Percentiles rank a stretch among this genome's conserved stretches.
phyloP scores from a whole-genome alignment of 2,797 vertebrate species.

The Ispidina lecontei region DNA sequence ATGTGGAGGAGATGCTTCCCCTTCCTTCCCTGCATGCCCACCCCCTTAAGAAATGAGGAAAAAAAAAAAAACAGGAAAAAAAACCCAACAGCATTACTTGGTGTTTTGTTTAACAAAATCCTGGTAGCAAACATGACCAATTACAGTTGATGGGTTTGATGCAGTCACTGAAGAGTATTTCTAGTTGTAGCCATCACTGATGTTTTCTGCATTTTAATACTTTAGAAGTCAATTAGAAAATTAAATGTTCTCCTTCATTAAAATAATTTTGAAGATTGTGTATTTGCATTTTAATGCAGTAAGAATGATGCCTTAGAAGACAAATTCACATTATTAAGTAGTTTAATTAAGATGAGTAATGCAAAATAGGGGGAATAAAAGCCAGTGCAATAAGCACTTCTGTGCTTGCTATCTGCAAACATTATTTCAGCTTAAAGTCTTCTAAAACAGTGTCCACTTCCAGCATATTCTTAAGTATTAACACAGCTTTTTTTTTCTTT shows the following conservation, averaged over 20 bases:
- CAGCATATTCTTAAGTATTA: neutral
- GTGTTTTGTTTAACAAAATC: neutral
- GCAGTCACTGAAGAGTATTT: neutral
- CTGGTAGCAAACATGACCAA: neutral
- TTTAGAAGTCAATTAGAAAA: constrained; percentile 53
- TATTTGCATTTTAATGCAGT: constrained; percentile 53
- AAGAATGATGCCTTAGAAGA: constrained; percentile 27
- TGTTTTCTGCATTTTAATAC: constrained; percentile 28
- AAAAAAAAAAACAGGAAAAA: rapidly evolving
- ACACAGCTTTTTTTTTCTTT: neutral
- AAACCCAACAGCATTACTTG: rapidly evolving
- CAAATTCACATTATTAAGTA: constrained; percentile 23
- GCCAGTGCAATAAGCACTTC: neutral
- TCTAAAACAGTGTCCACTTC: neutral
- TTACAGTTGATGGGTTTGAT: neutral
- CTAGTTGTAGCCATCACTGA: neutral
- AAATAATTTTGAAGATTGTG: constrained; percentile 17
- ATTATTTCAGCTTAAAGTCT: constrained; percentile 22
- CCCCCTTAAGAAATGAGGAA: neutral
- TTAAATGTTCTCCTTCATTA: constrained; percentile 40
- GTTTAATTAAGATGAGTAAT: constrained; percentile 58
- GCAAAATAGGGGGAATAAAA: constrained; percentile 31
- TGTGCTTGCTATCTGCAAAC: constrained; percentile 6
- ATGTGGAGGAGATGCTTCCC: neutral
- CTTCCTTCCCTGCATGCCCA: neutral